Conservation (phyloP, 2,797 vertebrate species). For the Clangula hyemalis region DNA sequence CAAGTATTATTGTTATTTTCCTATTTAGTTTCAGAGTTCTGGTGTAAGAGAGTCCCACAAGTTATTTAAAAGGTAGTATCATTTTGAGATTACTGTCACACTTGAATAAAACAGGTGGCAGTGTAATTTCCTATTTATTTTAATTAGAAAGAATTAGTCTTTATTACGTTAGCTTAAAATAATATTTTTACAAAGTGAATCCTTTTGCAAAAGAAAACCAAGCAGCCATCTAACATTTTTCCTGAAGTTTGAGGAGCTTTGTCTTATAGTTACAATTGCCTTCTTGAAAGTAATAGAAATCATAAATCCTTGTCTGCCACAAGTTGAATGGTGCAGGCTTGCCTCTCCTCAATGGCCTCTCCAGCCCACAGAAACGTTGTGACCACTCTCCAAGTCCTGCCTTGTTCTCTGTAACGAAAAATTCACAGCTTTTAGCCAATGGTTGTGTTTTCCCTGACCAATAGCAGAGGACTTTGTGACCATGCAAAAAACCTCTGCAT, state of each 20-base stretch:
- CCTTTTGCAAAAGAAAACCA: neutral
- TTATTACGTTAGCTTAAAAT: neutral
- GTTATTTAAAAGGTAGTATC: neutral
- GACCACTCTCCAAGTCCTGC: neutral
- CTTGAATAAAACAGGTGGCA: neutral
- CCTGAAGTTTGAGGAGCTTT: neutral
- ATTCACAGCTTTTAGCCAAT: neutral
- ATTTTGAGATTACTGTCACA: neutral
- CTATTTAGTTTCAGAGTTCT: neutral
- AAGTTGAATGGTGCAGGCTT: neutral
- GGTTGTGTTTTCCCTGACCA: neutral
- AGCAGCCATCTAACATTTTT: neutral
- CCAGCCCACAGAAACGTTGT: neutral
- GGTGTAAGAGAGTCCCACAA: neutral
- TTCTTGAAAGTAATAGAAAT: neutral
- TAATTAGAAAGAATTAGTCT: neutral
- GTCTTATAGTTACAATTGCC: neutral
- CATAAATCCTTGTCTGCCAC: neutral
- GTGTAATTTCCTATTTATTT: neutral
- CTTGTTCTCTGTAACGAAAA: neutral
- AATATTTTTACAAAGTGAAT: neutral
- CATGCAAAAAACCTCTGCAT: rapidly evolving
- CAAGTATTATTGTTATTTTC: neutral
- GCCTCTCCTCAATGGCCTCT: neutral
- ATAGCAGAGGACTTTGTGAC: neutral